Evolutionary conservation across 2,113 vertebrate species (phyloP).

Genomic region (Tachuris rubrigastra): DNA sequence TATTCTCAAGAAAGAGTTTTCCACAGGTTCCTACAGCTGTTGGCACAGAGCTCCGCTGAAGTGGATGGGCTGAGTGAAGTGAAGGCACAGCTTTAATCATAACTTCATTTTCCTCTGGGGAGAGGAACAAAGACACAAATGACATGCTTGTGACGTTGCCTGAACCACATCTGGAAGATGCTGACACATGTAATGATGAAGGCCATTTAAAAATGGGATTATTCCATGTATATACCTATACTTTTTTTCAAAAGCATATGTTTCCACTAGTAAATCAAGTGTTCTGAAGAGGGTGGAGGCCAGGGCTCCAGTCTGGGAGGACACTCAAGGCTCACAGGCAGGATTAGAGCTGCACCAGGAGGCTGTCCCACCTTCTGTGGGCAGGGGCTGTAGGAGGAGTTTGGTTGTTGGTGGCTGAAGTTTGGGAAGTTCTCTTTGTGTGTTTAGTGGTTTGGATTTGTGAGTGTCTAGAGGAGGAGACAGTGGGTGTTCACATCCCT

Average conservation of each 20-base stretch:
- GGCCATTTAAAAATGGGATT: not conserved
- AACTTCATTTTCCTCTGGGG: not conserved
- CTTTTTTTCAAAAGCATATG: not conserved
- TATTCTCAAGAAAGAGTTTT: not conserved
- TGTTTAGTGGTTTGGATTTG: too few species aligned
- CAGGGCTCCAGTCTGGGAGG: not conserved
- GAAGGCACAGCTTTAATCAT: not conserved
- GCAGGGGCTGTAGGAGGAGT: not conserved
- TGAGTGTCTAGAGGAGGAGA: not conserved
- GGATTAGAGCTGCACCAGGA: not conserved
- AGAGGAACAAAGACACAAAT: not conserved
- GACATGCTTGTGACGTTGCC: not conserved
- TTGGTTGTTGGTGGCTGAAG: rapidly evolving
- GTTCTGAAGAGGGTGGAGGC: not conserved
- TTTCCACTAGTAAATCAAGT: not conserved
- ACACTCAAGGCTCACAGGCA: too few species aligned
- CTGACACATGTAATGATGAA: not conserved
- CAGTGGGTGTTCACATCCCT: not conserved
- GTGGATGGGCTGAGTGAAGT: not conserved
- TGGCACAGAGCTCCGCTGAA: not conserved
- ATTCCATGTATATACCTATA: not conserved
- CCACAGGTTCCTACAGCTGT: not conserved
- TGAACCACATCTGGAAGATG: not conserved
- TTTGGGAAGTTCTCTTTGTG: rapidly evolving
- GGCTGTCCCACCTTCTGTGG: rapidly evolving